Evolutionary conservation across 2,113 vertebrate species (phyloP).

Genomic region (Thinocorus orbignyianus): DNA sequence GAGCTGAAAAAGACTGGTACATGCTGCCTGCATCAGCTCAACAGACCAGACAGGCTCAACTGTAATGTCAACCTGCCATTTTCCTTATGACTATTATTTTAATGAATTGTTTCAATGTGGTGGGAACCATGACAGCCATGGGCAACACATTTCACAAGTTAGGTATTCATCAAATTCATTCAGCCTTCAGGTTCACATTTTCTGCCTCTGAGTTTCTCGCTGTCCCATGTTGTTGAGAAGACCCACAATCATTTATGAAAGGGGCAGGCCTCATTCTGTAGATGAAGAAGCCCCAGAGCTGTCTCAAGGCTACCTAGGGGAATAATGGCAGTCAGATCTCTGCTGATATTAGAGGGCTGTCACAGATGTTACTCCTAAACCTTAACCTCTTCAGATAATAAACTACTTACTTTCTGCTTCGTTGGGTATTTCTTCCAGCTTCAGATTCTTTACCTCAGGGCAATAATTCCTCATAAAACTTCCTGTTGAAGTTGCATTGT

Average conservation of each 20-base stretch:
- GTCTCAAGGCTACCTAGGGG: not conserved
- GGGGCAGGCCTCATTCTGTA: not conserved
- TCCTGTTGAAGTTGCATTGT: conserved; percentile 35
- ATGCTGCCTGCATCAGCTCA: not conserved
- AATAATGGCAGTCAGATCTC: conserved; percentile 10
- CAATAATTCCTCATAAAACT: conserved; percentile 49
- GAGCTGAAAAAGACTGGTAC: not conserved
- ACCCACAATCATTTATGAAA: not conserved
- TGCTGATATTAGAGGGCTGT: not conserved
- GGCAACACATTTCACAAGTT: not conserved
- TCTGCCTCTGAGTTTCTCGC: not conserved
- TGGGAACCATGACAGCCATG: not conserved
- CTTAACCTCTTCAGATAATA: conserved; percentile 50
- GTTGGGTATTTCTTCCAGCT: conserved; percentile 3
- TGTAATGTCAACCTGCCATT: not conserved
- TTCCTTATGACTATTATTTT: not conserved
- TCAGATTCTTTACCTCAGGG: conserved; percentile 29
- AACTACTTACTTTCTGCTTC: conserved; percentile 17
- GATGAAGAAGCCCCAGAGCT: not conserved
- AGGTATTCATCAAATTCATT: not conserved
- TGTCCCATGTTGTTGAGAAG: not conserved
- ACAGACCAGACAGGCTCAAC: not conserved
- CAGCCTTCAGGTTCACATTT: not conserved
- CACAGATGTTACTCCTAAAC: conserved; percentile 5
- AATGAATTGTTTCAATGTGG: not conserved